phyloP scores from a whole-genome alignment of 2,888 invertebrate genomes.

The Caenorhabditis drosophilae region DNA sequence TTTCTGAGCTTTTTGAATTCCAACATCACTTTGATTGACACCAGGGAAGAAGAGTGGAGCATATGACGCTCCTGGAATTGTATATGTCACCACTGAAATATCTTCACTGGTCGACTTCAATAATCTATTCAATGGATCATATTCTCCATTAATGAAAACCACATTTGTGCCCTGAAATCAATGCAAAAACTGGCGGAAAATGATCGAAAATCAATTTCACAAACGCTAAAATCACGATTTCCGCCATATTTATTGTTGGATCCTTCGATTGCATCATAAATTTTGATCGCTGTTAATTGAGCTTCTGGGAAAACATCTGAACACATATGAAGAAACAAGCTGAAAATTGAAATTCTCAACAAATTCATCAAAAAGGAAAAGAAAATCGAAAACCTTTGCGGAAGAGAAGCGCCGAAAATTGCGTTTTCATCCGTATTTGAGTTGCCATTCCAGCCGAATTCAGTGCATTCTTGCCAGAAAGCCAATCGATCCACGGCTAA shows the following conservation, averaged over 20 bases:
- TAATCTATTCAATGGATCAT: slow-evolving; percentile 25
- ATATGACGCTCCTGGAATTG: slow-evolving; percentile 26
- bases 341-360: too few relatives aligned
- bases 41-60: slow-evolving; percentile 43
- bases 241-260: slow-evolving; percentile 18
- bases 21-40: slow-evolving; percentile 13
- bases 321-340: slow-evolving; percentile 37
- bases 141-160: slow-evolving; percentile 40
- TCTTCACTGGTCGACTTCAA: slow-evolving; percentile 14
- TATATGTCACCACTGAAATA: slow-evolving; percentile 21
- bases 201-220: too few relatives aligned
- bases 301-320: slow-evolving; percentile 36
- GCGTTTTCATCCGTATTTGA: slow-evolving; percentile 74
- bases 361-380: too few relatives aligned
- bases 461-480: slow-evolving; percentile 91
- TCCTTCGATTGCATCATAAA: slow-evolving; percentile 15
- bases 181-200: neutral
- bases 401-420: slow-evolving; percentile 50
- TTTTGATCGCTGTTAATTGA: slow-evolving; percentile 16
- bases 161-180: slow-evolving; percentile 40
- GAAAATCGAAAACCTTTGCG: too few relatives aligned
- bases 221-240: slow-evolving; percentile 6
- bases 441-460: slow-evolving; percentile 92
- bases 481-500: slow-evolving; percentile 74
- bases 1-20: slow-evolving; percentile 28